Percentiles rank a stretch among this genome's conserved stretches.
Evolutionary conservation across 2,113 vertebrate genomes (phyloP).

Genomic region (Ammodytes dubius): DNA sequence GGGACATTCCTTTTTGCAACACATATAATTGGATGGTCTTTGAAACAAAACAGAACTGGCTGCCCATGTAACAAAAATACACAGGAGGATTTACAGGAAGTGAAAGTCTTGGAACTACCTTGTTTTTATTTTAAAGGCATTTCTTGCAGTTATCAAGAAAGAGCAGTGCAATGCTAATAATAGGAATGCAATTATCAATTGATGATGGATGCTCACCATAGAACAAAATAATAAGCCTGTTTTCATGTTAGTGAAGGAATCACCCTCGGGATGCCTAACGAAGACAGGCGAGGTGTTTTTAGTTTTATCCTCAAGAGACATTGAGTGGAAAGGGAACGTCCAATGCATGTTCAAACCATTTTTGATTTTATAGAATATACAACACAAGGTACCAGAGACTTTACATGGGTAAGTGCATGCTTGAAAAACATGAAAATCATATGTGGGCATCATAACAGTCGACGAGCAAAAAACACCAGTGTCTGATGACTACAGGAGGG

Average conservation of each 20-base stretch:
- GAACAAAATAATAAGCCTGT: constrained; percentile 17
- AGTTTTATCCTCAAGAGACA: constrained; percentile 47
- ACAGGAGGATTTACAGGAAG: background rate
- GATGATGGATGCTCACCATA: constrained; percentile 27
- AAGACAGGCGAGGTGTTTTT: constrained; percentile 54
- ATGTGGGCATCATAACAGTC: background rate
- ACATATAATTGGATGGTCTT: background rate
- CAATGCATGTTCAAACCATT: background rate
- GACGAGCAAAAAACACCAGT: constrained; percentile 16
- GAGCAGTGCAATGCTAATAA: background rate
- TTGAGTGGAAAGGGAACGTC: constrained; percentile 8
- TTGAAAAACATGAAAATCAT: constrained; percentile 2
- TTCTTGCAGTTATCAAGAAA: background rate
- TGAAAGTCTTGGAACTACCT: background rate
- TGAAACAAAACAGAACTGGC: background rate
- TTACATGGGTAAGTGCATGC: background rate
- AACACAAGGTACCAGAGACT: background rate
- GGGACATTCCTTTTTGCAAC: background rate
- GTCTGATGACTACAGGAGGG: constrained; percentile 45
- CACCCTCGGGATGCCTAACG: constrained; percentile 46
- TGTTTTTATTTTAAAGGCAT: constrained; percentile 7
- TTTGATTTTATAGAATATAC: background rate
- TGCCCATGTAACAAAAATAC: background rate
- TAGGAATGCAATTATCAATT: constrained; percentile 31
- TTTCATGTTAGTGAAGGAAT: constrained; percentile 50